phyloP scores from a whole-genome alignment of 2,888 invertebrate genomes.

The Microplitis deprimator region DNA sequence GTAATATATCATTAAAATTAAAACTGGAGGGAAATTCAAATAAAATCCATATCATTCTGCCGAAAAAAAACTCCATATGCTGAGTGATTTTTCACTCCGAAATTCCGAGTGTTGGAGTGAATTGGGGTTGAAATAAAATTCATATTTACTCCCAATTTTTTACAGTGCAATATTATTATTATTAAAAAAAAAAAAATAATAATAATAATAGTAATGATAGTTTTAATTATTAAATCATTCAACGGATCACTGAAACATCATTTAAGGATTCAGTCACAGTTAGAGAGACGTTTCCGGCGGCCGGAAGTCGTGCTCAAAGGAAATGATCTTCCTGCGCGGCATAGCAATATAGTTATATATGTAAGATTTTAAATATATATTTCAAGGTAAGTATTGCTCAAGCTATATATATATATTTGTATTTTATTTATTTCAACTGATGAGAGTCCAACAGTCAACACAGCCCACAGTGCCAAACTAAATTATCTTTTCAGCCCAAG shows the following conservation, averaged over 20 bases:
- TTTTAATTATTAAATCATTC: slow-evolving; percentile 1
- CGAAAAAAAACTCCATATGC: too few species aligned
- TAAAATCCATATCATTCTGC: too few species aligned
- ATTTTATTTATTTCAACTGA: not conserved
- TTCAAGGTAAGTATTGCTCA: not conserved
- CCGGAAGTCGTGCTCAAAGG: slow-evolving; percentile 61
- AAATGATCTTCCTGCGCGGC: slow-evolving; percentile 63
- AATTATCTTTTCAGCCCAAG: not conserved
- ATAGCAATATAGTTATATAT: slow-evolving; percentile 56
- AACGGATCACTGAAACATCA: slow-evolving; percentile 45
- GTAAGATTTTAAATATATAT: not conserved
- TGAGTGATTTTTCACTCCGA: too few species aligned
- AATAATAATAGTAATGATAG: slow-evolving; percentile 1
- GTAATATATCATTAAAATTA: too few species aligned
- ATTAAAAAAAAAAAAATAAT: not conserved
- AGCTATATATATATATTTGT: not conserved
- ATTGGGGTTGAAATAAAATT: too few species aligned
- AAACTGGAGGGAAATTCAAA: too few species aligned
- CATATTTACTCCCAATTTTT: too few species aligned
- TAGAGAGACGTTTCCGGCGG: slow-evolving; percentile 68
- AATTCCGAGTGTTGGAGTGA: too few species aligned
- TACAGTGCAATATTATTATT: too few species aligned
- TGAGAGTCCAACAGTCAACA: not conserved
- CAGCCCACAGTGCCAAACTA: not conserved
- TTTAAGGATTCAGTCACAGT: slow-evolving; percentile 66